A percentile compares a stretch with the other conserved stretches of the same genome.
These are phyloP conservation scores for Percopsis omiscomaycus DNA, from an alignment of 2,797 vertebrate species.

Conservation along the genomic window DNA sequence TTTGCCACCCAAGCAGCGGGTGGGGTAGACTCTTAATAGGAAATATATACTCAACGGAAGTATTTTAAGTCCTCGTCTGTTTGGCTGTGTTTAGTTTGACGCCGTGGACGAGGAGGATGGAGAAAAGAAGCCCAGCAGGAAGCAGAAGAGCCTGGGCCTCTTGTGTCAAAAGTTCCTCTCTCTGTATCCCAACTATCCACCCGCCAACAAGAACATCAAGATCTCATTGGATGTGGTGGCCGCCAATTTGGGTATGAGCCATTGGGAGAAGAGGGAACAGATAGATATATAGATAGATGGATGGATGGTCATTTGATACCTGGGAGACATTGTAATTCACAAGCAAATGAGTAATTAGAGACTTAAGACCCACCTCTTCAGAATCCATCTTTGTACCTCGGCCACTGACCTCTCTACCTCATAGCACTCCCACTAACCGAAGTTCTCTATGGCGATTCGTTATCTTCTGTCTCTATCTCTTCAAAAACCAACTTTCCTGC, in stretches of 20 bases:
- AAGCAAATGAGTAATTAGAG: too few relatives aligned
- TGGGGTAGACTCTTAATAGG: too few relatives aligned
- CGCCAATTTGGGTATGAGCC: slow-evolving; percentile 82
- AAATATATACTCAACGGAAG: too few relatives aligned
- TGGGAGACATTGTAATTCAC: background rate
- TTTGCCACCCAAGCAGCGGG: too few relatives aligned
- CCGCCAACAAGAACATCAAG: slow-evolving; percentile 82
- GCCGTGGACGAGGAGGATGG: slow-evolving; percentile 81
- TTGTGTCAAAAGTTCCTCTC: slow-evolving; percentile 94
- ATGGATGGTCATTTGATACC: background rate
- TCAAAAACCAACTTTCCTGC: too few relatives aligned
- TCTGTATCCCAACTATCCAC: slow-evolving; percentile 88
- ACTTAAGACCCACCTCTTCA: too few relatives aligned
- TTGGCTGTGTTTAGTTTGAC: slow-evolving; percentile 68
- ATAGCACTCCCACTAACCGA: too few relatives aligned
- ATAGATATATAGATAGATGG: background rate
- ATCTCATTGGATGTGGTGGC: slow-evolving; percentile 95
- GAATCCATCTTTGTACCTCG: too few relatives aligned
- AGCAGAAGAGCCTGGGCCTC: slow-evolving; percentile 93
- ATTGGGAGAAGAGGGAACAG: background rate
- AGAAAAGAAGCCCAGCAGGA: slow-evolving; percentile 90
- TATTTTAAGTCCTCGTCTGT: background rate
- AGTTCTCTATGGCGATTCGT: too few relatives aligned
- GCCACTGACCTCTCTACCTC: too few relatives aligned
- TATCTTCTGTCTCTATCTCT: too few relatives aligned